phyloP scores from a whole-genome alignment of 2,113 vertebrate genomes.

The Heteronetta atricapilla region DNA sequence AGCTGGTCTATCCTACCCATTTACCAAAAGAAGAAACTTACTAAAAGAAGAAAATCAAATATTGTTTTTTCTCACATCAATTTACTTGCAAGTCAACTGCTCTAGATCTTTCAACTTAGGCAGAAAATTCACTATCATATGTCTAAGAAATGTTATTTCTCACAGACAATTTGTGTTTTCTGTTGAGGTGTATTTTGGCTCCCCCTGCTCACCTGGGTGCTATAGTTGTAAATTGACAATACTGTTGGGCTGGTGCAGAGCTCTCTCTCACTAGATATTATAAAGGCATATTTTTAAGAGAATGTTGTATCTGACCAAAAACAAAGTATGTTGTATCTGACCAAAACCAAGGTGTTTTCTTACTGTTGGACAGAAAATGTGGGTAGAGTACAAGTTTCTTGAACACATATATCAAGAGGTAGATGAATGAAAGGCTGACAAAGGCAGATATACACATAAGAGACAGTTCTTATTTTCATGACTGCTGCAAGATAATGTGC shows the following conservation, averaged over 20 bases:
- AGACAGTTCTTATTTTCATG: neutral
- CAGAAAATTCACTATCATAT: neutral
- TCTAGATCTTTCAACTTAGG: neutral
- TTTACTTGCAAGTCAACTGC: neutral
- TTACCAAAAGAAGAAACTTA: too few species aligned
- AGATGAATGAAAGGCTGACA: neutral
- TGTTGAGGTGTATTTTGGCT: neutral
- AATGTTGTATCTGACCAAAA: conserved; percentile 3
- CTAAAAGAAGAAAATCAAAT: neutral
- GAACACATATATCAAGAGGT: neutral
- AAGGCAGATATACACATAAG: neutral
- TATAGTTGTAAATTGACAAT: neutral
- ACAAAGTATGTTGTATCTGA: neutral
- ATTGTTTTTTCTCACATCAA: neutral
- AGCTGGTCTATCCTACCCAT: neutral
- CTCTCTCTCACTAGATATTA: neutral
- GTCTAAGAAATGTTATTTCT: neutral
- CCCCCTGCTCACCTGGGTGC: neutral
- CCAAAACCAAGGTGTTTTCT: neutral
- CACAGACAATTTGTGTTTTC: neutral
- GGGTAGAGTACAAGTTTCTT: neutral
- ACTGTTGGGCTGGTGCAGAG: neutral
- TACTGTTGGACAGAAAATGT: neutral
- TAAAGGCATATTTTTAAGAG: neutral
- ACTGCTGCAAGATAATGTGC: neutral